Conservation (phyloP, 2,113 vertebrate genomes). For the Dromiciops gliroides region DNA sequence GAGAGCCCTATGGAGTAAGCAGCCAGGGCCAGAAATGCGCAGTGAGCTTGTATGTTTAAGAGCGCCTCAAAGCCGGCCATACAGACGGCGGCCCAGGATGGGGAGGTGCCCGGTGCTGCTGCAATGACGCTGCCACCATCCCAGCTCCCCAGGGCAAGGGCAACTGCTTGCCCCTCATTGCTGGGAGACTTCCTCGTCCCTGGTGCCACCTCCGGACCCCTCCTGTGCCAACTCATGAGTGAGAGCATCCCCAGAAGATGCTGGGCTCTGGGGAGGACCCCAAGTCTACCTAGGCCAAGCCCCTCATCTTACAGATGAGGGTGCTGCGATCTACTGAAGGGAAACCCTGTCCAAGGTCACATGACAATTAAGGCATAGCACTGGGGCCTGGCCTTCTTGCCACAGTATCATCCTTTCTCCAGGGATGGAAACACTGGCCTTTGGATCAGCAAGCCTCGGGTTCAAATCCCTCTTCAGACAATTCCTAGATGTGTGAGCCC, state of each 20-base stretch:
- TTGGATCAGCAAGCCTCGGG: background rate
- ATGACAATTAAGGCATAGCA: background rate
- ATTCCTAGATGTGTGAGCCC: background rate
- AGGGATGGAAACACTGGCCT: background rate
- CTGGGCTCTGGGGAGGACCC: background rate
- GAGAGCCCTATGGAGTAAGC: conserved; percentile 86
- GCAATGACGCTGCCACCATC: background rate
- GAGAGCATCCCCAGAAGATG: background rate
- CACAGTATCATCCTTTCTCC: background rate
- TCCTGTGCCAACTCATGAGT: background rate
- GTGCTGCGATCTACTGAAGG: background rate
- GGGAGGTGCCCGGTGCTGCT: background rate
- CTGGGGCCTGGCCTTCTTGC: background rate
- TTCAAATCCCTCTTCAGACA: background rate
- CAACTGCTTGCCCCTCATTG: background rate
- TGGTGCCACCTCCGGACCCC: background rate
- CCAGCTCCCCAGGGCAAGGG: too few species aligned
- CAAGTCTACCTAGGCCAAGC: background rate
- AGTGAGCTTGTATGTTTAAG: background rate
- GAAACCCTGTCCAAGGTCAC: background rate
- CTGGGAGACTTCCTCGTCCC: background rate
- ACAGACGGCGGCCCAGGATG: background rate
- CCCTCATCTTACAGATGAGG: too few species aligned
- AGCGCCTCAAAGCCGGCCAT: background rate
- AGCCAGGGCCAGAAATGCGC: conserved; percentile 63